Evolutionary conservation across 2,888 invertebrate species (phyloP), one percentile per base, ranked within the genome.

Genomic region (Rhagium mordax): DNA sequence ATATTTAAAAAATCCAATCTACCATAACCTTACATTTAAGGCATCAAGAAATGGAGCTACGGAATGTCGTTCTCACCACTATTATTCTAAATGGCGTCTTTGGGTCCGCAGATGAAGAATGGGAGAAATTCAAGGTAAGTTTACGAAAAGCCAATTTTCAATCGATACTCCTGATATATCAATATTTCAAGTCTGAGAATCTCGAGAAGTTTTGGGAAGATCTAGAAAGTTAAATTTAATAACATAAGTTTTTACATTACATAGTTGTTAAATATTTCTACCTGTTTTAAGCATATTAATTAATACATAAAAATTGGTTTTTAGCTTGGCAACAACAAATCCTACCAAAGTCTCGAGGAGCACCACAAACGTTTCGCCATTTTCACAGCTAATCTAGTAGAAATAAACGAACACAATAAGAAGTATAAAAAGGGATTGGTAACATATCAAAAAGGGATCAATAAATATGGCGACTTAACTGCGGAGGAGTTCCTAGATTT

Each of bases 111-210:
- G 53, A 69, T 18, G 33, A 69, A 8, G 59, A 69, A 29, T 69
- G 69, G 69, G 18, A 33, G 33, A 51, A 61, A 53, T 69, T 60
- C 83, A 86, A 86, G 85, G 84, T 85, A 85, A 83, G 83, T 15
- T 7, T 3, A 15, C 18, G 6, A 51, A 7, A 18, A 8, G 6
- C 24, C n/a, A n/a, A n/a, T n/a, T n/a, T n/a, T n/a, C n/a, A n/a
- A n/a, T n/a, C n/a, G n/a, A n/a, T n/a, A n/a, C n/a, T n/a, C n/a
- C n/a, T n/a, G n/a, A n/a, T n/a, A n/a, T n/a, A n/a, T n/a, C n/a
- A n/a, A n/a, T n/a, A n/a, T n/a, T n/a, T n/a, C n/a, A n/a, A n/a
- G n/a, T n/a, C n/a, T n/a, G n/a, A n/a, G n/a, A n/a, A n/a, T n/a
- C n/a, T n/a, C n/a, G n/a, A n/a, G n/a, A n/a, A n/a, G n/a, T n/a